A percentile compares a stretch with the other conserved stretches of the same genome.
These are phyloP conservation scores for Characodon lateralis DNA, from an alignment of 2,797 vertebrate genomes.

Conservation along the genomic window DNA sequence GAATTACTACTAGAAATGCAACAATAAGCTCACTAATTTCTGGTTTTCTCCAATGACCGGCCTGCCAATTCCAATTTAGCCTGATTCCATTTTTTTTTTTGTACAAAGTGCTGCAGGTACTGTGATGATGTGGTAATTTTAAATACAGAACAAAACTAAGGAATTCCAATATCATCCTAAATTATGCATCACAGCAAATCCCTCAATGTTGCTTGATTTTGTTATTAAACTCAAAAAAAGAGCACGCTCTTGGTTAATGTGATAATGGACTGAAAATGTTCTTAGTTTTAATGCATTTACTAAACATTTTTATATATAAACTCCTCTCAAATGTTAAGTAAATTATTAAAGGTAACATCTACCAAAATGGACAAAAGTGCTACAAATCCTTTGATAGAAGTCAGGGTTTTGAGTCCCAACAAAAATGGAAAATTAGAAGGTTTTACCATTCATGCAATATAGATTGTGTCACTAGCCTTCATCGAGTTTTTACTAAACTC, in stretches of 20 bases:
- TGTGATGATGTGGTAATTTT: background rate
- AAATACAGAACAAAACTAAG: background rate
- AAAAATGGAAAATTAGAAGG: too few relatives aligned
- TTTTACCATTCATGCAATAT: background rate
- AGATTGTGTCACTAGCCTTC: background rate
- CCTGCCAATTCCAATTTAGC: background rate
- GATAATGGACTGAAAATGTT: too few relatives aligned
- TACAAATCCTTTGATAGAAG: too few relatives aligned
- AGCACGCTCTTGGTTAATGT: background rate
- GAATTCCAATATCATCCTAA: background rate
- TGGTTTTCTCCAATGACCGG: background rate
- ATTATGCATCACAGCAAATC: background rate
- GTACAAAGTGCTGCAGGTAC: background rate
- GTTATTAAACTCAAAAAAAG: background rate
- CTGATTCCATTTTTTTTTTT: background rate
- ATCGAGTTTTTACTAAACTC: too few relatives aligned
- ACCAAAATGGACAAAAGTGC: too few relatives aligned
- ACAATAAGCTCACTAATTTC: background rate
- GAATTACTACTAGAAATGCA: background rate
- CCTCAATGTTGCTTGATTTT: background rate
- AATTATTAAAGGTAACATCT: too few relatives aligned
- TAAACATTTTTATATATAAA: too few relatives aligned
- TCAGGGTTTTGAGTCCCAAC: too few relatives aligned
- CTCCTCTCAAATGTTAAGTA: too few relatives aligned
- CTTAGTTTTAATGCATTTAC: too few relatives aligned